phyloP scores from a whole-genome alignment of 1,140 invertebrate species.

The Samia ricini region DNA sequence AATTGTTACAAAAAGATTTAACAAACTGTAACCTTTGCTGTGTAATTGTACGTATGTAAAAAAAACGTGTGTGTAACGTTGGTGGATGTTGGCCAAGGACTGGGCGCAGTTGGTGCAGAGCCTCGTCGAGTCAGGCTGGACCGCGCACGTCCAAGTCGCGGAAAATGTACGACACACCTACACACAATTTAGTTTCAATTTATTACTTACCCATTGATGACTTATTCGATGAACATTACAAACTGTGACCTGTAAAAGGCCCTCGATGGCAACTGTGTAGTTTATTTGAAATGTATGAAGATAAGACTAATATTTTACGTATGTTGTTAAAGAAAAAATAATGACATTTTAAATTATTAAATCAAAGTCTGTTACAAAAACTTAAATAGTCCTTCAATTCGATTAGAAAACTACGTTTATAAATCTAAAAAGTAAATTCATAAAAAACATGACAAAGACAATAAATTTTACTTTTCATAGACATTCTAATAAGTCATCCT shows the following conservation, averaged over 20 bases:
- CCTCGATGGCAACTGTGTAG: too few relatives aligned
- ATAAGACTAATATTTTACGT: too few relatives aligned
- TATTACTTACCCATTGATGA: slow-evolving; percentile 3
- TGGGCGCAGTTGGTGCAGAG: slow-evolving; percentile 89
- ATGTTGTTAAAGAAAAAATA: too few relatives aligned
- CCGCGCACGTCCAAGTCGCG: slow-evolving; percentile 86
- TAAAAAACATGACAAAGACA: too few relatives aligned
- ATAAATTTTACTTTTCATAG: neutral
- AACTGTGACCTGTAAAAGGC: too few relatives aligned
- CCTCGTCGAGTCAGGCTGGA: slow-evolving; percentile 87
- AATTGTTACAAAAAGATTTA: neutral
- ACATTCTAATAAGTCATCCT: neutral
- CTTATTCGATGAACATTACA: neutral
- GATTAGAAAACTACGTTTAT: too few relatives aligned
- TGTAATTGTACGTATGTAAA: slow-evolving; percentile 40
- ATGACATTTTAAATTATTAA: too few relatives aligned
- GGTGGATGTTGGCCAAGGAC: slow-evolving; percentile 80
- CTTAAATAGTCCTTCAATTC: too few relatives aligned
- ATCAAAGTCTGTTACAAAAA: too few relatives aligned
- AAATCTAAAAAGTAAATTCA: too few relatives aligned
- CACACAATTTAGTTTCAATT: slow-evolving; percentile 24
- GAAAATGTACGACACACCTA: slow-evolving; percentile 65
- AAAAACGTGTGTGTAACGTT: slow-evolving; percentile 56
- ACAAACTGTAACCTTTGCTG: neutral
- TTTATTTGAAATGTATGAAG: too few relatives aligned